Percentiles rank a stretch among this genome's conserved stretches.
Conservation (phyloP, 2,888 invertebrate genomes). For the Schizaphis graminum region DNA sequence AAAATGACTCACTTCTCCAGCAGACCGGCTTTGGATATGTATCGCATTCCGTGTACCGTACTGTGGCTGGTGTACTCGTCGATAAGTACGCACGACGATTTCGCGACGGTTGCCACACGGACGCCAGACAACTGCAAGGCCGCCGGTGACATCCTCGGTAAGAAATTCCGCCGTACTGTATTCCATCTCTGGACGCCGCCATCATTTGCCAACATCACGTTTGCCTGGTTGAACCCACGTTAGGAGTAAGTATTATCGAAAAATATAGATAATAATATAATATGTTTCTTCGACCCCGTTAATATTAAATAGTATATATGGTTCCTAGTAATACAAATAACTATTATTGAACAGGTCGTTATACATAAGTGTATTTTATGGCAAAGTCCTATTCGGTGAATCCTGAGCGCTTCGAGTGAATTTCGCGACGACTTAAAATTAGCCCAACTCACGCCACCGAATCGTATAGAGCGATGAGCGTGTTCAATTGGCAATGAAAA, state of each 20-base stretch:
- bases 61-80: conserved; percentile 68
- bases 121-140: neutral
- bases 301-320: neutral
- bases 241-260: neutral
- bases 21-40: conserved; percentile 66
- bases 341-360: neutral
- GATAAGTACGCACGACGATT: conserved; percentile 64
- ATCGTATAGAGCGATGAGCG: neutral
- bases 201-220: neutral
- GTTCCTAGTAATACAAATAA: neutral
- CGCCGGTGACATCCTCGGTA: neutral
- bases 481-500: neutral
- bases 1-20: conserved; percentile 66
- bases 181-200: neutral
- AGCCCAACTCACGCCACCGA: neutral
- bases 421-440: neutral
- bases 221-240: neutral
- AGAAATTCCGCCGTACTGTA: neutral
- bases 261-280: too few relatives aligned
- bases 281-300: neutral
- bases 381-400: neutral
- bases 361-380: neutral
- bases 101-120: neutral
- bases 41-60: conserved; percentile 68
- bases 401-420: neutral